Evolutionary conservation across 1,140 invertebrate genomes (phyloP), one percentile per base, ranked within the genome.

Genomic region (Lepidurus apus): DNA sequence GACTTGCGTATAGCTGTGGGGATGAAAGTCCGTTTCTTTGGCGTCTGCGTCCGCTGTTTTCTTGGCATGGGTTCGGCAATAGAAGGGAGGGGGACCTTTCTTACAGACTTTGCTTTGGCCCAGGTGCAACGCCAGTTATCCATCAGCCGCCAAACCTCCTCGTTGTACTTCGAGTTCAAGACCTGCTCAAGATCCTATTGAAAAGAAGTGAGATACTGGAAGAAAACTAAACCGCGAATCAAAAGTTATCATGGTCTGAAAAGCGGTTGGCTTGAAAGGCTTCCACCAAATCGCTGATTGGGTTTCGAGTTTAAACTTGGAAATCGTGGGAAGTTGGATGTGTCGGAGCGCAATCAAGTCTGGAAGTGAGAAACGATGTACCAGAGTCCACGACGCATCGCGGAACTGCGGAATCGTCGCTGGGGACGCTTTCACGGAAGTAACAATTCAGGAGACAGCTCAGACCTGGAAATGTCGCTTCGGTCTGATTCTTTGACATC

Each of bases 381-480:
- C 53, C 53, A 65, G 21, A 65, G 53, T 65, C 53, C 53, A 21
- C 53, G 53, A 17, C 53, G 53, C 53, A 8, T 65, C 21, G 21
- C 53, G 53, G 53, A 65, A 21, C 21, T 65, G 13, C 53, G 53
- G 17, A n/a, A 65, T 21, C 53, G 53, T 13, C 53, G 53, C 7
- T 65, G 53, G 53, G 13, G 17, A 13, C 53, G 53, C 21, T 21
- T 65, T 9, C 53, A 65, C 6, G 17, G 53, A n/a, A 65, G 13
- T 65, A 65, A n/a, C 53, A 65, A 65, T 65, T 65, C 53, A 21
- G 53, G 53, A n/a, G 53, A 65, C 7, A 65, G 53, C 53, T 65
- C 53, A 17, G 53, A 65, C 53, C 53, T 65, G 53, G 53, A 65
- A 65, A 65, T 65, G 53, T 65, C 53, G 17, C 17, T 65, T 11